Conservation (phyloP, 1,140 invertebrate species). For the Ostrea edulis region DNA sequence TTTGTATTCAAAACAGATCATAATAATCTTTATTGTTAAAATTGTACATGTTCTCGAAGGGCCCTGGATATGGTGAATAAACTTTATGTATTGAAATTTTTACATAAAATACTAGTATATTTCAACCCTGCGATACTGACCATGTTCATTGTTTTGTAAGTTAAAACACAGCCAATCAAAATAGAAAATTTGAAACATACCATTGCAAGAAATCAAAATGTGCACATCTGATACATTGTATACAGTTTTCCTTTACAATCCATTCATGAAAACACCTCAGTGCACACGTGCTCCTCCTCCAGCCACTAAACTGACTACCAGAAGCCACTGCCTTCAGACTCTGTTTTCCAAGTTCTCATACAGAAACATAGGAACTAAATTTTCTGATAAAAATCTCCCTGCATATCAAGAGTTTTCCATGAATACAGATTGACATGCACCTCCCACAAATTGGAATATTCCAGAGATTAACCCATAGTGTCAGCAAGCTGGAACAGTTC, state of each 20-base stretch:
- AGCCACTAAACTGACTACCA: background rate
- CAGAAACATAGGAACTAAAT: slow-evolving; percentile 29
- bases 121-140: too few relatives aligned
- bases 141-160: too few relatives aligned
- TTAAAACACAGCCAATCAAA: too few relatives aligned
- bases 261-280: background rate
- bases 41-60: too few relatives aligned
- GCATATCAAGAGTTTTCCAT: slow-evolving; percentile 24
- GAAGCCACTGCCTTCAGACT: background rate
- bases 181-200: too few relatives aligned
- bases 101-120: too few relatives aligned
- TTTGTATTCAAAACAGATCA: too few relatives aligned
- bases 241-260: background rate
- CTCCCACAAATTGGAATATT: slow-evolving; percentile 37
- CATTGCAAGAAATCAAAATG: background rate
- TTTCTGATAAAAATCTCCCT: slow-evolving; percentile 34
- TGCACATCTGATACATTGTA: background rate
- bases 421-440: background rate
- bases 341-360: background rate
- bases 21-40: too few relatives aligned
- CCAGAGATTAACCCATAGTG: slow-evolving; percentile 19
- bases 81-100: too few relatives aligned
- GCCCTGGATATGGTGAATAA: too few relatives aligned
- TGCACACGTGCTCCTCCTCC: background rate
- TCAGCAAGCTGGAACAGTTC: slow-evolving; percentile 15